phyloP scores from a whole-genome alignment of 2,113 vertebrate genomes.

The Ictalurus punctatus region DNA sequence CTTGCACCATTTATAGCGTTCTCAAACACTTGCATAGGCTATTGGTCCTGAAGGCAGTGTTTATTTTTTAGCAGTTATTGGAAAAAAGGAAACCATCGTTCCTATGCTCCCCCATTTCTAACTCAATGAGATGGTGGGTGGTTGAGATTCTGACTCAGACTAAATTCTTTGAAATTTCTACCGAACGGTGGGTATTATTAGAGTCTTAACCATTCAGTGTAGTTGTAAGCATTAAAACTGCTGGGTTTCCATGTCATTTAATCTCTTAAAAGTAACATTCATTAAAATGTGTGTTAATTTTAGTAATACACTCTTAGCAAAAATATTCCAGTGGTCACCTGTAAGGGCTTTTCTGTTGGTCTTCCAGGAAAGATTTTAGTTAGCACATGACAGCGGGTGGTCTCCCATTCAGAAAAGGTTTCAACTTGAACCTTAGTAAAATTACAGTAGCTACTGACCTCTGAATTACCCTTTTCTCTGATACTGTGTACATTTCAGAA shows the following conservation, averaged over 20 bases:
- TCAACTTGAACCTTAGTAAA: not conserved
- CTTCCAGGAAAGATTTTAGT: not conserved
- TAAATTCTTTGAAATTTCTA: not conserved
- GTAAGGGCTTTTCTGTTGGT: not conserved
- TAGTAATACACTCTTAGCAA: not conserved
- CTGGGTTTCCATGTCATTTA: not conserved
- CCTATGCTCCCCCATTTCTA: not conserved
- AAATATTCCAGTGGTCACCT: not conserved
- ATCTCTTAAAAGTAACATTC: not conserved
- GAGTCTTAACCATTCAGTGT: not conserved
- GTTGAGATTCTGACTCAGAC: slow-evolving; percentile 7
- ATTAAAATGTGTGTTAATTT: not conserved
- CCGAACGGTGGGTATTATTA: not conserved
- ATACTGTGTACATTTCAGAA: not conserved
- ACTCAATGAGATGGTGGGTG: not conserved
- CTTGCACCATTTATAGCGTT: not conserved
- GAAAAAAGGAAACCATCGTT: not conserved
- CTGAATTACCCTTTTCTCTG: not conserved
- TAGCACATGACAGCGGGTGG: not conserved
- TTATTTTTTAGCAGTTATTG: slow-evolving; percentile 16
- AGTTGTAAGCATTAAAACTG: not conserved
- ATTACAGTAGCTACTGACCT: not conserved
- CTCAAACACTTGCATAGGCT: not conserved
- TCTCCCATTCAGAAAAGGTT: not conserved
- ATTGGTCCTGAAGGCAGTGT: not conserved